Percentiles rank a stretch among this genome's conserved stretches.
Conservation (phyloP, 2,797 vertebrate species). For the Pantherophis alleghaniensis region DNA sequence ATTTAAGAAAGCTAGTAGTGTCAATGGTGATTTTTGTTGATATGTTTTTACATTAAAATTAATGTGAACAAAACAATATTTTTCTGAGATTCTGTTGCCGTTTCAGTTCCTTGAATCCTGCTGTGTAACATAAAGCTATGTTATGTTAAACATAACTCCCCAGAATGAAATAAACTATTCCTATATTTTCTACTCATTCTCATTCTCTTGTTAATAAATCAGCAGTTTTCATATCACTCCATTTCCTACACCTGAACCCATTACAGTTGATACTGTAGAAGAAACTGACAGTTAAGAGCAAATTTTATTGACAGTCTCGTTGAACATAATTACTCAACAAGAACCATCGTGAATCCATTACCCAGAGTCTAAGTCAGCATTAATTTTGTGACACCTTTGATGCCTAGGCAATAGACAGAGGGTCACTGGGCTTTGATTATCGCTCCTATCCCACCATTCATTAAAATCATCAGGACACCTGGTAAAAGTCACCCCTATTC, state of each 20-base stretch:
- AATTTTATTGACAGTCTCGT: conserved; percentile 33
- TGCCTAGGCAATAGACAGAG: not conserved
- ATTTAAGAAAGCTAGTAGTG: not conserved
- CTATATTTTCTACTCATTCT: not conserved
- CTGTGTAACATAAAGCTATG: conserved; percentile 2
- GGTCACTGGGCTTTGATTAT: not conserved
- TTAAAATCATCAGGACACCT: not conserved
- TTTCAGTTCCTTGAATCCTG: conserved; percentile 4
- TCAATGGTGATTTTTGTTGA: not conserved
- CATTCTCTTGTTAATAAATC: not conserved
- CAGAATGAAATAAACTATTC: rapidly evolving
- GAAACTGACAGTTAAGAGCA: conserved; percentile 43
- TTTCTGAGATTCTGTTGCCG: not conserved
- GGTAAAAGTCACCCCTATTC: not conserved
- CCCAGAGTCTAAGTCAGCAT: not conserved
- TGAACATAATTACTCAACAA: conserved; percentile 21
- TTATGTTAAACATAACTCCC: not conserved
- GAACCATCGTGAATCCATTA: conserved; percentile 47
- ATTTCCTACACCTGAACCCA: not conserved
- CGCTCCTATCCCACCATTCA: not conserved
- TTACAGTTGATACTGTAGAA: not conserved
- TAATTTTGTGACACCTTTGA: conserved; percentile 5
- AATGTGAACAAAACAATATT: not conserved
- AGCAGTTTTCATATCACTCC: not conserved
- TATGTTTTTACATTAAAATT: not conserved